These are phyloP conservation scores for Muscicapa striata DNA, from an alignment of 2,797 vertebrate genomes.

Conservation along the genomic window DNA sequence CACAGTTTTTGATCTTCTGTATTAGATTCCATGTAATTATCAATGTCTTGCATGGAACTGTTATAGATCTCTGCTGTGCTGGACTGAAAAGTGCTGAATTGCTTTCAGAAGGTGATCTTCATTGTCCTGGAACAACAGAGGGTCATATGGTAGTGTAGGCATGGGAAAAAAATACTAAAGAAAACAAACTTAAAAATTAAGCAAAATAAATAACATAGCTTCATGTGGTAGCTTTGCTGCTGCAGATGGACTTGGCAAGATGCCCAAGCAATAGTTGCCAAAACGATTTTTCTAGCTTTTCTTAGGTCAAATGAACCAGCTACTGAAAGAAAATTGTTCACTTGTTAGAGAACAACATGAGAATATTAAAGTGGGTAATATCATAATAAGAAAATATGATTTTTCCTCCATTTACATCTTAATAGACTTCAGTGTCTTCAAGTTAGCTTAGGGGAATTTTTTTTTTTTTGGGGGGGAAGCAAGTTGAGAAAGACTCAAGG, in stretches of 20 bases:
- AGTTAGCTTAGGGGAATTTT: not conserved
- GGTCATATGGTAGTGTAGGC: not conserved
- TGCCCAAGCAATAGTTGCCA: not conserved
- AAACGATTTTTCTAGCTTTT: conserved; percentile 12
- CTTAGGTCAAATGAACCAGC: conserved; percentile 8
- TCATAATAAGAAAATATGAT: not conserved
- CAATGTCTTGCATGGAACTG: not conserved
- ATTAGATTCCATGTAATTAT: not conserved
- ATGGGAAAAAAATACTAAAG: not conserved
- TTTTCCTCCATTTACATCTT: not conserved
- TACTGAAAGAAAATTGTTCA: conserved; percentile 7
- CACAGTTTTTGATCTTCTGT: not conserved
- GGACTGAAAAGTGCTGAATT: not conserved
- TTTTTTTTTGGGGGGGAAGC: not conserved
- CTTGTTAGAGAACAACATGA: not conserved
- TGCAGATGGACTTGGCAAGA: conserved; percentile 40
- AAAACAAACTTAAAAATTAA: not conserved
- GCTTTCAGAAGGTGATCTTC: not conserved
- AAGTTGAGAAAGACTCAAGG: not conserved
- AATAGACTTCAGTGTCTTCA: not conserved
- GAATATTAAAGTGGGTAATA: not conserved
- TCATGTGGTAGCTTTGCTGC: not conserved
- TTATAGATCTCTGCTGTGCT: not conserved
- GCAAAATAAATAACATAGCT: not conserved
- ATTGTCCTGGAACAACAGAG: not conserved